A percentile compares a stretch with the other conserved stretches of the same genome.
Conservation (phyloP, 2,113 vertebrate species). For the Cyphotilapia sp. region DNA sequence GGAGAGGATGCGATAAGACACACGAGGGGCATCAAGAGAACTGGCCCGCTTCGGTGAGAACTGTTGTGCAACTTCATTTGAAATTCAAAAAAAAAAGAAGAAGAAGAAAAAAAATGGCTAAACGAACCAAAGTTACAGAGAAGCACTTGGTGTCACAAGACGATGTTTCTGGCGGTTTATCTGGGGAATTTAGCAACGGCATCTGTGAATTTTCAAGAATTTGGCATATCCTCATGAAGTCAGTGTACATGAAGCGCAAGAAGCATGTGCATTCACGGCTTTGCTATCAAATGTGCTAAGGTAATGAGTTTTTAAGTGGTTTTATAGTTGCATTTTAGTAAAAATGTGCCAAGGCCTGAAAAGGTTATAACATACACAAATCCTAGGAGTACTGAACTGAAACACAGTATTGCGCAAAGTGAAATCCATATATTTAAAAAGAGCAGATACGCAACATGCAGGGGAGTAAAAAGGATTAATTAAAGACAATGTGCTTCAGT, state of each 20-base stretch:
- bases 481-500: not conserved
- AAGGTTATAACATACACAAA: not conserved
- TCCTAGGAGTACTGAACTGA: not conserved
- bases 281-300: not conserved
- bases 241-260: not conserved
- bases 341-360: not conserved
- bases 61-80: slow-evolving; percentile 35
- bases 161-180: slow-evolving; percentile 14
- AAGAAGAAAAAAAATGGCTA: not conserved
- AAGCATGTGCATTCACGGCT: not conserved
- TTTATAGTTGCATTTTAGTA: not conserved
- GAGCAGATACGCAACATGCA: not conserved
- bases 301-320: not conserved
- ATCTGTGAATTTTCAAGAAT: slow-evolving; percentile 33
- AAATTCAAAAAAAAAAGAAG: not conserved
- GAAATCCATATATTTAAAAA: not conserved
- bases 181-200: slow-evolving; percentile 22
- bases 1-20: slow-evolving; percentile 34
- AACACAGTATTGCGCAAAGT: not conserved
- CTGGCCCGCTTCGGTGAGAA: not conserved
- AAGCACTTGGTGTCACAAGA: not conserved
- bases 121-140: slow-evolving; percentile 6
- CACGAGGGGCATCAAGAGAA: slow-evolving; percentile 6
- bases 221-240: not conserved
- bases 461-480: not conserved